Evolutionary conservation across 2,113 vertebrate genomes (phyloP).

Genomic region (Sylvilagus bachmani): DNA sequence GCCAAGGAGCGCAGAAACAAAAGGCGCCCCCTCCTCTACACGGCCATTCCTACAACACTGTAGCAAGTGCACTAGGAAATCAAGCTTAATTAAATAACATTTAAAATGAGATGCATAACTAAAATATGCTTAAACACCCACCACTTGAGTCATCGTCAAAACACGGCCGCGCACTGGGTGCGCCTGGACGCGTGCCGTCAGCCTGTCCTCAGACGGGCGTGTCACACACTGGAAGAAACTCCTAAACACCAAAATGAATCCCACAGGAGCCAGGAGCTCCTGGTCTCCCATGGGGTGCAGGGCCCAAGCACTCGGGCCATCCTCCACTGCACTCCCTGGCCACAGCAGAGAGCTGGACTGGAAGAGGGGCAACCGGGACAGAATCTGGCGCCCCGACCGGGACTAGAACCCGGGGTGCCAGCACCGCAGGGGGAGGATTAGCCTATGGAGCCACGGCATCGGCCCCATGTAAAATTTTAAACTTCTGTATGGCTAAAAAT

Average conservation of each 20-base stretch:
- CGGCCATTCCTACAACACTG: not conserved
- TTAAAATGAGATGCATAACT: not conserved
- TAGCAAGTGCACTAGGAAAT: not conserved
- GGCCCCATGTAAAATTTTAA: not conserved
- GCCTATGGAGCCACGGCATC: too few species aligned
- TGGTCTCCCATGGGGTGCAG: too few species aligned
- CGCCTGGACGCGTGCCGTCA: not conserved
- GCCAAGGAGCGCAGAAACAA: too few species aligned
- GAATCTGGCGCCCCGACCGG: too few species aligned
- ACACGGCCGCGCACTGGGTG: not conserved
- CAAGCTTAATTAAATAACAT: not conserved
- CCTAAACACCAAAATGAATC: not conserved
- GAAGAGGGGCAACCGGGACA: too few species aligned
- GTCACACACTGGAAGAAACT: not conserved
- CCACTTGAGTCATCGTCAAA: not conserved
- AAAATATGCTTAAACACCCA: not conserved
- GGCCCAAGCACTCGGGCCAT: too few species aligned
- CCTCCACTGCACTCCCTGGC: too few species aligned
- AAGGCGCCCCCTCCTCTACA: too few species aligned
- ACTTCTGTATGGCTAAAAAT: not conserved
- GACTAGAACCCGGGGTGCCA: too few species aligned
- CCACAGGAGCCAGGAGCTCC: too few species aligned
- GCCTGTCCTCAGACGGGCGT: not conserved
- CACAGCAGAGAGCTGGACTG: too few species aligned
- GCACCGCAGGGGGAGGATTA: too few species aligned